A percentile compares a stretch with the other conserved stretches of the same genome.
These are phyloP conservation scores for Pristionchus entomophagus DNA, from an alignment of 2,888 invertebrate species.

Conservation along the genomic window DNA sequence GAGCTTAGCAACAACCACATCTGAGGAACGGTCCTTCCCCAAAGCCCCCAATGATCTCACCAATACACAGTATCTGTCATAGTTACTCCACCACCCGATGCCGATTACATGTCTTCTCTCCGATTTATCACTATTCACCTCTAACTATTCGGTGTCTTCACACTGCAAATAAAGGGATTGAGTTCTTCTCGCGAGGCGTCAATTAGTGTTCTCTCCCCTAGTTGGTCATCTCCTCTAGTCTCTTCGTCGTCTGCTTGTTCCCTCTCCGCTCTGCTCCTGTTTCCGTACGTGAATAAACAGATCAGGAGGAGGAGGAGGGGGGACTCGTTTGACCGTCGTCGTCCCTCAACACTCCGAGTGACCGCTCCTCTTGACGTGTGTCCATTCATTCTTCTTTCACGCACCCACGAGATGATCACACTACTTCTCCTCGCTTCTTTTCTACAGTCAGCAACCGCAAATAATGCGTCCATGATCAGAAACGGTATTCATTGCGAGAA, in stretches of 20 bases:
- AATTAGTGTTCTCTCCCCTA: constrained; percentile 28
- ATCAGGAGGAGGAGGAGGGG: constrained; percentile 7
- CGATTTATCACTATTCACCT: neutral
- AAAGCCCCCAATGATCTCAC: constrained; percentile 4
- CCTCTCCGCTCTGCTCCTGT: constrained; percentile 33
- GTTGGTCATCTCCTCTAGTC: constrained; percentile 23
- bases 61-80: neutral
- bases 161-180: constrained; percentile 30
- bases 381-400: constrained; percentile 39
- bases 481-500: constrained; percentile 27
- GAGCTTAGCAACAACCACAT: neutral
- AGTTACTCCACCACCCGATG: neutral
- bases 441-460: neutral
- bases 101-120: constrained; percentile 7
- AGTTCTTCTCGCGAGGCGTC: neutral
- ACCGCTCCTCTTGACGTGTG: constrained; percentile 9
- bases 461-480: constrained; percentile 41
- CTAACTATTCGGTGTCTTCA: constrained; percentile 27
- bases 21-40: neutral
- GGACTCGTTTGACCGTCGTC: constrained; percentile 42
- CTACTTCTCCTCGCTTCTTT: neutral
- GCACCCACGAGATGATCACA: constrained; percentile 18
- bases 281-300: constrained; percentile 49
- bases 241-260: neutral
- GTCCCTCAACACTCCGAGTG: neutral